A percentile compares a stretch with the other conserved stretches of the same genome.
These are phyloP conservation scores for Athrips mouffetella DNA, from an alignment of 2,888 invertebrate species.

Conservation along the genomic window DNA sequence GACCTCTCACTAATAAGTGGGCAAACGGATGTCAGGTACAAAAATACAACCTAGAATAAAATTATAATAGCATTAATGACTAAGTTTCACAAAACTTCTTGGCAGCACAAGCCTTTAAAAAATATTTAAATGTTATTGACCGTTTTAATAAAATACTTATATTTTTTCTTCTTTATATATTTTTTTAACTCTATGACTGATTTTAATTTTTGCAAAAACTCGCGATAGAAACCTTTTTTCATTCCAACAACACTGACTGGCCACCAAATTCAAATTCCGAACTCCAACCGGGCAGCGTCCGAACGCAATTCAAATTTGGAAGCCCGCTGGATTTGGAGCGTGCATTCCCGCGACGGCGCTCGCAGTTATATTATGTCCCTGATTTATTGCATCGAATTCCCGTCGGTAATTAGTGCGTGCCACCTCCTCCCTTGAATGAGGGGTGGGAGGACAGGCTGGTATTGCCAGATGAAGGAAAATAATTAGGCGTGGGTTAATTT, in stretches of 20 bases:
- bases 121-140: no score
- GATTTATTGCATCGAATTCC: slow-evolving; percentile 78
- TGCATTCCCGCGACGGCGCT: slow-evolving; percentile 67
- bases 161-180: no score
- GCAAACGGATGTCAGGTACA: no score
- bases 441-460: slow-evolving; percentile 10
- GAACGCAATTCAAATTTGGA: slow-evolving; percentile 52
- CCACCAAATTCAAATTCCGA: slow-evolving; percentile 31
- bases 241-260: slow-evolving; percentile 4
- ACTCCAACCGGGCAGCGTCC: slow-evolving; percentile 26
- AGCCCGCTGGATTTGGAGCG: slow-evolving; percentile 60
- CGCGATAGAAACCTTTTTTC: not conserved
- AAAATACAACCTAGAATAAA: no score
- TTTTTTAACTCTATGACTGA: not conserved
- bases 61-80: no score
- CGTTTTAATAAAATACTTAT: no score
- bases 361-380: slow-evolving; percentile 73
- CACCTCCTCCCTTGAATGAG: slow-evolving; percentile 40
- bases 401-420: slow-evolving; percentile 76
- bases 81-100: no score
- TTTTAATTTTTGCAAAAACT: not conserved
- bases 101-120: no score
- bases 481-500: slow-evolving; percentile 12
- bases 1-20: no score
- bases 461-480: slow-evolving; percentile 7